Conservation (phyloP, 2,113 vertebrate genomes). For the Ophiodon elongatus region DNA sequence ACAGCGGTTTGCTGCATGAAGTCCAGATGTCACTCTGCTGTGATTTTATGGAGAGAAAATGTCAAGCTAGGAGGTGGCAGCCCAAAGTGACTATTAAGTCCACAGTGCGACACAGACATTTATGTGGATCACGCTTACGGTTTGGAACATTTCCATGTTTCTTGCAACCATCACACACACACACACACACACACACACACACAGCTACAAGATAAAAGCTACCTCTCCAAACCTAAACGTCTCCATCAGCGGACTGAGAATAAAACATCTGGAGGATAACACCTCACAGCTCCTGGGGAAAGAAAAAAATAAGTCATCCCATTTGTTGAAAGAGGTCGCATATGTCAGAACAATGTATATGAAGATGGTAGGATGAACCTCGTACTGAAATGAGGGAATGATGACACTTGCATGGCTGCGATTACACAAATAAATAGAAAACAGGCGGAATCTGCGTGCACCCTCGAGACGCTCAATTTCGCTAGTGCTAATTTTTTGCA, state of each 20-base stretch:
- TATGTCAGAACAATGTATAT: slow-evolving; percentile 71
- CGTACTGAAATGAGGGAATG: slow-evolving; percentile 67
- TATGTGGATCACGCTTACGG: slow-evolving; percentile 59
- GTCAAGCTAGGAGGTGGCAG: slow-evolving; percentile 60
- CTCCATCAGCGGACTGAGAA: slow-evolving; percentile 37
- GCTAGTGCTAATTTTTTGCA: slow-evolving; percentile 61
- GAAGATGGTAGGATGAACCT: slow-evolving; percentile 55
- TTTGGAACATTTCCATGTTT: slow-evolving; percentile 66
- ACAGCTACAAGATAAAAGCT: slow-evolving; percentile 46
- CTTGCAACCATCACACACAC: too few species aligned
- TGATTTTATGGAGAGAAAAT: slow-evolving; percentile 67
- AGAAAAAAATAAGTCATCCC: slow-evolving; percentile 5
- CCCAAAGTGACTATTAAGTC: slow-evolving; percentile 62
- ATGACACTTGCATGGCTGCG: slow-evolving; percentile 73
- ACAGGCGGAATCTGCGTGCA: slow-evolving; percentile 72
- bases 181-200: slow-evolving; percentile 30
- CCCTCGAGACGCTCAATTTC: slow-evolving; percentile 59
- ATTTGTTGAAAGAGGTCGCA: slow-evolving; percentile 61
- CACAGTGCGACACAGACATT: slow-evolving; percentile 66
- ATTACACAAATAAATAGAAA: slow-evolving; percentile 78
- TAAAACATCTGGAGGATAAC: slow-evolving; percentile 78
- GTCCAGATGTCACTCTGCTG: slow-evolving; percentile 70
- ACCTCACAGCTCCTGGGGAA: slow-evolving; percentile 65
- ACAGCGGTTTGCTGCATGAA: slow-evolving; percentile 55
- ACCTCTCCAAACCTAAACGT: slow-evolving; percentile 49